A percentile compares a stretch with the other conserved stretches of the same genome.
phyloP scores from a whole-genome alignment of 2,888 invertebrate species.

The Epiperipatus broadwayi region DNA sequence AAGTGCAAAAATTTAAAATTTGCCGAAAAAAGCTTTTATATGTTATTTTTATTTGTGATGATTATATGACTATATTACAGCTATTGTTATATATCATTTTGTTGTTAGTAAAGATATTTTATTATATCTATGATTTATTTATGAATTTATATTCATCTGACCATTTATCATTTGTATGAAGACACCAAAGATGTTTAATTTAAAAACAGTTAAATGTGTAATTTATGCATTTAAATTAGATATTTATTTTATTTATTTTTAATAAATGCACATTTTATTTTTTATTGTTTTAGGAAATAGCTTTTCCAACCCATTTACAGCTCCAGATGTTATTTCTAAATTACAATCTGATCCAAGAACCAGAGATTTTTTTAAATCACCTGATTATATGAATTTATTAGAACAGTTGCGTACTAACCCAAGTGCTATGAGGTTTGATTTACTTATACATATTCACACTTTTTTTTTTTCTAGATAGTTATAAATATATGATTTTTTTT shows the following conservation, averaged over 20 bases:
- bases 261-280: slow-evolving; percentile 1
- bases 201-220: not conserved
- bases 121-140: no score
- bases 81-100: no score
- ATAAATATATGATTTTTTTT: no score
- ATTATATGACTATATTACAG: no score
- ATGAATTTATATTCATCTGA: no score
- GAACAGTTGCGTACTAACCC: slow-evolving; percentile 45
- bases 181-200: no score
- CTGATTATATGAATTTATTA: slow-evolving; percentile 42
- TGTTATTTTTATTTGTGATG: no score
- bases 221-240: not conserved
- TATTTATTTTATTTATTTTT: slow-evolving; percentile 1
- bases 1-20: no score
- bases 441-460: no score
- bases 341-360: slow-evolving; percentile 47
- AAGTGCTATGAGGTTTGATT: slow-evolving; percentile 30
- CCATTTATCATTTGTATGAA: slow-evolving; percentile 16
- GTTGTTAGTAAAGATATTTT: no score
- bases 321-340: slow-evolving; percentile 40
- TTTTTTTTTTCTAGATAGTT: no score
- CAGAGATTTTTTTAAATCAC: slow-evolving; percentile 48
- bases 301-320: slow-evolving; percentile 36
- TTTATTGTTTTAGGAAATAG: slow-evolving; percentile 7
- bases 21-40: no score